Conservation (phyloP, 53 echinoderm and acorn worm genomes). For the Actinopyga echinites region DNA sequence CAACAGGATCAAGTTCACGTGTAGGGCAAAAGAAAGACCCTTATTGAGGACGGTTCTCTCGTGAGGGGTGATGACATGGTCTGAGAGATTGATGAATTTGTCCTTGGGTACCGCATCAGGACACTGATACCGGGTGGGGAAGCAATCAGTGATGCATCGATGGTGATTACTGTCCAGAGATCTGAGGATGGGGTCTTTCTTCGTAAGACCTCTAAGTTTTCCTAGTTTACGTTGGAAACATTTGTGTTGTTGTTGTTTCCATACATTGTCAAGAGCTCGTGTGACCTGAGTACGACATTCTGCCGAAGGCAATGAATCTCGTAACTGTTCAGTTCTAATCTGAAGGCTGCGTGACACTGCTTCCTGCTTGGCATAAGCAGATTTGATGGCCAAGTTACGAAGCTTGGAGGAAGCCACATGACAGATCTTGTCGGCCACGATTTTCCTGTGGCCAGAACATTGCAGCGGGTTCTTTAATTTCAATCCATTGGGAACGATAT, state of each 20-base stretch:
- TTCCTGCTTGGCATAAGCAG: conserved; percentile 20
- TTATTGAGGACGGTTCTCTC: conserved; percentile 11
- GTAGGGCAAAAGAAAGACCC: no score
- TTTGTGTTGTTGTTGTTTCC: background rate
- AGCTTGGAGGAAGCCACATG: conserved; percentile 7
- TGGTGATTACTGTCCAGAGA: background rate
- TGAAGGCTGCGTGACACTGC: background rate
- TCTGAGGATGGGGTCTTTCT: background rate
- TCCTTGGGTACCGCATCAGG: background rate
- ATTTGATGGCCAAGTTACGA: conserved; percentile 2
- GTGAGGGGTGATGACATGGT: background rate
- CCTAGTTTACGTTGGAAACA: conserved; percentile 9
- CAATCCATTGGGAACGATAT: background rate
- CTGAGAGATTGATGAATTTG: background rate
- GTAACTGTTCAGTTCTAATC: background rate
- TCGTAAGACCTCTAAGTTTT: background rate
- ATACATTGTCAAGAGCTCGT: background rate
- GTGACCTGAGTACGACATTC: background rate
- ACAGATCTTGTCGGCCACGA: background rate
- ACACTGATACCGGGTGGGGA: background rate
- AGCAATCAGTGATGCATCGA: background rate
- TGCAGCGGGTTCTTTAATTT: background rate
- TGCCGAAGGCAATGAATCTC: background rate
- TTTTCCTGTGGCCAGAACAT: background rate
- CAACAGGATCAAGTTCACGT: no score